Evolutionary conservation across 2,888 invertebrate genomes (phyloP).

Genomic region (Auanema sp.): DNA sequence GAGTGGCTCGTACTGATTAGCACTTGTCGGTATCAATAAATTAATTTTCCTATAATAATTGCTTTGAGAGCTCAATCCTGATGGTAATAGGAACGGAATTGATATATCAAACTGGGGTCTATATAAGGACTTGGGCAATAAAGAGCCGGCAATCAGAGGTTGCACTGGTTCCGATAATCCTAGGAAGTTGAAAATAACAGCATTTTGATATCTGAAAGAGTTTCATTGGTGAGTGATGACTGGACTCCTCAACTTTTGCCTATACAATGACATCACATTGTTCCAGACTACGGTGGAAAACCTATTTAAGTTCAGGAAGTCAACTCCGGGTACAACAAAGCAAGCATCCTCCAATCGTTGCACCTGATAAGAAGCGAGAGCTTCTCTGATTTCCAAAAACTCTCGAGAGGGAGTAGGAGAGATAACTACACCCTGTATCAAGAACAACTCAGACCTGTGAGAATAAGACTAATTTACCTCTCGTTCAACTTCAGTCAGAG

Average conservation of each 20-base stretch:
- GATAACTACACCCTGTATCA: constrained; percentile 1
- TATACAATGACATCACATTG: constrained; percentile 3
- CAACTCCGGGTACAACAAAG: constrained; percentile 15
- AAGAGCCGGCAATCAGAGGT: constrained; percentile 4
- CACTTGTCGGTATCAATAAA: no score
- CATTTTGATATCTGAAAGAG: constrained; percentile 7
- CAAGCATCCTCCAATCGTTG: constrained; percentile 5
- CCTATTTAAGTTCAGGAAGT: constrained; percentile 16
- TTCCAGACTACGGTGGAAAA: constrained; percentile 1
- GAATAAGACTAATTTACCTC: constrained; percentile 1
- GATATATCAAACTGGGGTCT: constrained; percentile 23
- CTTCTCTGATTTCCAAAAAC: constrained; percentile 11
- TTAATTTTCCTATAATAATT: no score
- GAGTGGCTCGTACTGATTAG: no score
- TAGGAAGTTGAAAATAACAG: constrained; percentile 12
- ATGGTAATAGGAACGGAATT: constrained; percentile 15
- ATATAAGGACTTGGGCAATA: constrained; percentile 3
- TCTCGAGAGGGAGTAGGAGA: constrained; percentile 16
- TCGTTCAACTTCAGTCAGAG: constrained; percentile 9
- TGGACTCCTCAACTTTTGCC: background rate
- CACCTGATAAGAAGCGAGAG: constrained; percentile 1
- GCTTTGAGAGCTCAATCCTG: no score
- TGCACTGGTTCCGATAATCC: constrained; percentile 1
- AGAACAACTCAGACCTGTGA: no score
- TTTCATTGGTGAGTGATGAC: background rate